Evolutionary conservation across 1,140 invertebrate species (phyloP), one percentile per base, ranked within the genome.

Genomic region (Pseudomyrmex cubaensis): DNA sequence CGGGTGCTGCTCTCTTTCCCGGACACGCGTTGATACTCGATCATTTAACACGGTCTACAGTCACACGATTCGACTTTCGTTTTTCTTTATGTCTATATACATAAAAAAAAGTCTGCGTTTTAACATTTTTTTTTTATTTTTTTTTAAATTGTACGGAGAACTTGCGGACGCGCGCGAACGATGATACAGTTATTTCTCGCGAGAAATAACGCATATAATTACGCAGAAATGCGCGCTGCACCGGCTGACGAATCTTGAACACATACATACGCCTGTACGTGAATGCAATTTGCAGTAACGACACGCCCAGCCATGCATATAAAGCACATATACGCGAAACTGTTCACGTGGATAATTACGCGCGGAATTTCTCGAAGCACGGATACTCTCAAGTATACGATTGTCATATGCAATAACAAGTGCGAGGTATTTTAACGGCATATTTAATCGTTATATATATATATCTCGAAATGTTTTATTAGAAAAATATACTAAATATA

Each of bases 261-360:
- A 22, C 77, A 57, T 75, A 22, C 77, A 57, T 75, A 59, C 76
- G 61, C 46, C 69, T 35, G 50, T 84, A 87, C 73, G 86, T 48
- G 76, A 70, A 59, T 67, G 85, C 62, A 87, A 87, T 87, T 87
- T 87, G 86, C 86, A 87, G 86, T 84, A 84, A 84, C 86, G 83
- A 82, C 85, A 87, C 70, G 83, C 59, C 75, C 52, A 72, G 80
- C 46, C 73, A 69, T 87, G 75, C 86, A 57, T 57, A 50, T 59
- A 69, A 78, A 84, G 73, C 67, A 82, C 85, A 87, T 35, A 35
- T 87, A 87, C 86, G 85, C 84, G 86, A 87, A 84, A 75, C 85
- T 87, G 85, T 87, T 87, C 85, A 66, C 86, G 86, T 74, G 86
- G 85, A 82, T 86, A 87, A 87, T 87, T 87, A 83, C 73, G 61